Evolutionary conservation across 1,140 invertebrate genomes (phyloP).

Genomic region (Drosophila punjabiensis): DNA sequence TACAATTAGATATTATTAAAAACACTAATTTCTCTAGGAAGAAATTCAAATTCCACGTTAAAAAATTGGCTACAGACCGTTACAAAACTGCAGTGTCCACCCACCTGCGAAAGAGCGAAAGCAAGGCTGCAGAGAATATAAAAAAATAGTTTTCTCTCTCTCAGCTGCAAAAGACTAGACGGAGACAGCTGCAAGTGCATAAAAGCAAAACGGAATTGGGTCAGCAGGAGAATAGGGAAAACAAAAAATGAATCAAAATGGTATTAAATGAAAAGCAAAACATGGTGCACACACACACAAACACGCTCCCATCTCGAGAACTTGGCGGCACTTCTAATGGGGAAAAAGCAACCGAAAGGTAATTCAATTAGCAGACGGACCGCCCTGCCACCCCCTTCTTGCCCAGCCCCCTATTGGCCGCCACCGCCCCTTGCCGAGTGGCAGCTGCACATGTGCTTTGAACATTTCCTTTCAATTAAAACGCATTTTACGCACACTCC

Average conservation of each 20-base stretch:
- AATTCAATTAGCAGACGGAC: slow-evolving; percentile 74
- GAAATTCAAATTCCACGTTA: too few relatives aligned
- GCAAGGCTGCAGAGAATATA: slow-evolving; percentile 1
- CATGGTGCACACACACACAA: slow-evolving; percentile 21
- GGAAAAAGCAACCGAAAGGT: slow-evolving; percentile 59
- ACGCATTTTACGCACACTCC: slow-evolving; percentile 71
- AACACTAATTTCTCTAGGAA: background rate
- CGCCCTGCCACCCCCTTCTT: background rate
- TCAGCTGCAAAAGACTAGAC: slow-evolving; percentile 52
- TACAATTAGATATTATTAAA: background rate
- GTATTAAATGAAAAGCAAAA: slow-evolving; percentile 59
- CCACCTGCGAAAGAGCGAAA: slow-evolving; percentile 2
- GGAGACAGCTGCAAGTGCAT: slow-evolving; percentile 51
- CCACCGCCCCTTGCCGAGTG: background rate
- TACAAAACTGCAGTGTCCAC: slow-evolving; percentile 6
- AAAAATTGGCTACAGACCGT: background rate
- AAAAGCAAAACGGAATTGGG: slow-evolving; percentile 47
- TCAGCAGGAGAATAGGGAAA: slow-evolving; percentile 40
- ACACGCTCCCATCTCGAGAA: slow-evolving; percentile 22
- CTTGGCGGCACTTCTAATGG: slow-evolving; percentile 60
- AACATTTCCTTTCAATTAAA: slow-evolving; percentile 81
- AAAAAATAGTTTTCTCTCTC: slow-evolving; percentile 40
- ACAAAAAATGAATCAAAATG: slow-evolving; percentile 55
- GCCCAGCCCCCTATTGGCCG: background rate
- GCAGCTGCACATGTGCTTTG: slow-evolving; percentile 66